phyloP scores from a whole-genome alignment of 2,113 vertebrate genomes.

The Microcebus griseorufus region DNA sequence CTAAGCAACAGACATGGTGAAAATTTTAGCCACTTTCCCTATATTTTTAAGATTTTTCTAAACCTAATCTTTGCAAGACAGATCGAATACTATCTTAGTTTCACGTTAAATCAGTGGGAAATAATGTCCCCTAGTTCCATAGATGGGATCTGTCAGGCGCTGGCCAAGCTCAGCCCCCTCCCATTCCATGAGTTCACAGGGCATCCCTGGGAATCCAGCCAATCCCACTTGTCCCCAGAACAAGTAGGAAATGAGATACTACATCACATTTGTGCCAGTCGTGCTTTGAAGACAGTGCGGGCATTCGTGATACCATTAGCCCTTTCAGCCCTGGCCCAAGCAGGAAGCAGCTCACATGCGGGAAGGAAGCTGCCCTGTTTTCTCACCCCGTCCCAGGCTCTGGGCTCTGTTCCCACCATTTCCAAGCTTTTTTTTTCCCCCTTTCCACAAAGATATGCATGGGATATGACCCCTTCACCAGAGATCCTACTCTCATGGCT shows the following conservation, averaged over 20 bases:
- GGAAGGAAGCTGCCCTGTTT: not conserved
- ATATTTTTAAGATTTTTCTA: not conserved
- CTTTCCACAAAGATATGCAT: not conserved
- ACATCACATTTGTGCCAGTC: not conserved
- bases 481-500: not conserved
- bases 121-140: not conserved
- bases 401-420: not conserved
- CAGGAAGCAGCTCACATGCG: not conserved
- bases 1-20: not conserved
- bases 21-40: not conserved
- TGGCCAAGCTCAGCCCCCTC: not conserved
- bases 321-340: not conserved
- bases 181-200: not conserved
- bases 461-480: not conserved
- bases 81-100: not conserved
- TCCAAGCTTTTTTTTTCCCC: not conserved
- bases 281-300: not conserved
- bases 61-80: not conserved
- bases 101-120: not conserved
- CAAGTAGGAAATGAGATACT: not conserved
- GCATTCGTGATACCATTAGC: not conserved
- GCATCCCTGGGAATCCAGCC: not conserved
- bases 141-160: not conserved
- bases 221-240: not conserved
- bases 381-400: not conserved